Evolutionary conservation across 2,888 invertebrate species (phyloP).

Genomic region (Trissolcus brochymenae): DNA sequence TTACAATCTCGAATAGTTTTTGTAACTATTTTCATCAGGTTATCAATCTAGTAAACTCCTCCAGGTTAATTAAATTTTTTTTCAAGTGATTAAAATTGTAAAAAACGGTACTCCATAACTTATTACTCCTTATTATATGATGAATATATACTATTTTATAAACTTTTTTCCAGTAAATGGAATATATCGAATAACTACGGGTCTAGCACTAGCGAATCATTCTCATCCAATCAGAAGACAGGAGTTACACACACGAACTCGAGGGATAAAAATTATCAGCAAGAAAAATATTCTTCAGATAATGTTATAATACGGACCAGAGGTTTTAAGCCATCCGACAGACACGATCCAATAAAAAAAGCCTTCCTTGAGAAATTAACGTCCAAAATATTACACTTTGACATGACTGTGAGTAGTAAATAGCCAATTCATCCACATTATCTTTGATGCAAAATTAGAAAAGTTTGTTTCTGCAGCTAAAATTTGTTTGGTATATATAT

Average conservation of each 20-base stretch:
- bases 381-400: constrained; percentile 88
- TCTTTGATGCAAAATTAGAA: neutral
- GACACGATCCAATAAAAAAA: constrained; percentile 88
- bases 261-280: constrained; percentile 63
- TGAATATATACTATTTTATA: neutral
- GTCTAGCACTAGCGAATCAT: constrained; percentile 60
- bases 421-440: neutral
- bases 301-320: constrained; percentile 77
- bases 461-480: neutral
- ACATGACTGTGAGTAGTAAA: constrained; percentile 82
- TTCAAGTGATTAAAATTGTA: no score
- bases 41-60: no score
- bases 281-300: constrained; percentile 72
- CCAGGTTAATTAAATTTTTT: no score
- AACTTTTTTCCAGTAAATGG: constrained; percentile 1
- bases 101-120: no score
- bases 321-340: constrained; percentile 91
- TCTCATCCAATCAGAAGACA: constrained; percentile 65
- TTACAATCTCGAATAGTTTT: no score
- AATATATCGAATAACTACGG: constrained; percentile 56
- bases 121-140: neutral
- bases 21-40: no score
- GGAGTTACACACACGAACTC: constrained; percentile 61
- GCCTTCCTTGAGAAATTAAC: constrained; percentile 88
- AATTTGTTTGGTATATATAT: constrained; percentile 39